Evolutionary conservation across 2,888 invertebrate species (phyloP).

Genomic region (Lamellibrachia satsuma): DNA sequence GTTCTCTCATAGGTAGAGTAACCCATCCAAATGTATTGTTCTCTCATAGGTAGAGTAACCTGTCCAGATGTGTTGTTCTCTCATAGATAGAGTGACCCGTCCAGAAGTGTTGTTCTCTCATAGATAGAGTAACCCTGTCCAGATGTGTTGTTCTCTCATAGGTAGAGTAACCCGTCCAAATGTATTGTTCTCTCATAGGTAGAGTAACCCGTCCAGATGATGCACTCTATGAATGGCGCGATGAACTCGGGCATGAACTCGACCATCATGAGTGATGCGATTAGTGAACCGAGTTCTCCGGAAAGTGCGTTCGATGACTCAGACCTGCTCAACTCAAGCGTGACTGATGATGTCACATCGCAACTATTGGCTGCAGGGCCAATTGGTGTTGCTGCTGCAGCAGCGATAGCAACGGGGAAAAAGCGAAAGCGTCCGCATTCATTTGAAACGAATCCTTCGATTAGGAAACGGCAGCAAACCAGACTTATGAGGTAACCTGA

Average conservation of each 20-base stretch:
- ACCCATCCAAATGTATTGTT: slow-evolving; percentile 23
- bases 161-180: too few relatives aligned
- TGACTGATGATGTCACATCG: slow-evolving; percentile 94
- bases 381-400: slow-evolving; percentile 94
- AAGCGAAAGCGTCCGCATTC: slow-evolving; percentile 94
- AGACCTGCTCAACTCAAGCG: slow-evolving; percentile 84
- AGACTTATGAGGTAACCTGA: slow-evolving; percentile 73
- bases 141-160: too few relatives aligned
- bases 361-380: slow-evolving; percentile 92
- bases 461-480: slow-evolving; percentile 94
- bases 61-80: too few relatives aligned
- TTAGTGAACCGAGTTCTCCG: slow-evolving; percentile 64
- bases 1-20: too few relatives aligned
- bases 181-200: too few relatives aligned
- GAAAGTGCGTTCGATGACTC: slow-evolving; percentile 73
- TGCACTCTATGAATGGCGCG: slow-evolving; percentile 30
- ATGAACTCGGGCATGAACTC: slow-evolving; percentile 39
- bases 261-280: slow-evolving; percentile 61
- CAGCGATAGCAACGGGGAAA: slow-evolving; percentile 92
- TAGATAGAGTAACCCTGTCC: too few relatives aligned
- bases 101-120: too few relatives aligned
- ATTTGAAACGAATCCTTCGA: slow-evolving; percentile 96
- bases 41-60: too few relatives aligned
- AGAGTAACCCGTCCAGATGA: slow-evolving; percentile 24
- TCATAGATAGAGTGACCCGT: too few relatives aligned